Percentiles rank a stretch among this genome's conserved stretches.
Evolutionary conservation across 2,888 invertebrate species (phyloP).

Genomic region (Tetrapedia diversipes): DNA sequence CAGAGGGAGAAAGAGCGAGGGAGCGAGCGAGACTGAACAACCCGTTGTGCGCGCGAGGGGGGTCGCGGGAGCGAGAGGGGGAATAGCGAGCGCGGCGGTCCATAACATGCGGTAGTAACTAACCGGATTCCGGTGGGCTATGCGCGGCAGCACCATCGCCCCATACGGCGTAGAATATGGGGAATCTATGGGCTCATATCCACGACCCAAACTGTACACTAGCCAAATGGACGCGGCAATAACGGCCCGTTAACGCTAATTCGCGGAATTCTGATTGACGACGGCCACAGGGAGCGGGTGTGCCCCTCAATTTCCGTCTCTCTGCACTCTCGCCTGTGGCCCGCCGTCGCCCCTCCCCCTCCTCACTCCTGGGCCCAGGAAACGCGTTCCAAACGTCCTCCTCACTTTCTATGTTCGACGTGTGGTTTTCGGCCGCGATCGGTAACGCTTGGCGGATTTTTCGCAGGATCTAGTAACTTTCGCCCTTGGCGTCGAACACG

Average conservation of each 20-base stretch:
- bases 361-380: conserved; percentile 35
- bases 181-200: conserved; percentile 83
- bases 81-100: conserved; percentile 71
- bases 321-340: conserved; percentile 55
- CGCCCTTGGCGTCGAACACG: neutral
- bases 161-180: conserved; percentile 80
- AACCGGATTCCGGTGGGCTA: conserved; percentile 81
- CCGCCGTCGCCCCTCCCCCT: conserved; percentile 27
- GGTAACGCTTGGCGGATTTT: conserved; percentile 35
- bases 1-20: conserved; percentile 23
- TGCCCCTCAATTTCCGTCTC: conserved; percentile 69
- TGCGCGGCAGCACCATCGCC: conserved; percentile 76
- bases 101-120: conserved; percentile 81
- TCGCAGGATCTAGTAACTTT: neutral
- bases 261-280: conserved; percentile 83
- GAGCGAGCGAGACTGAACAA: too few species aligned
- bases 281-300: conserved; percentile 75
- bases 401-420: conserved; percentile 49
- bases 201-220: conserved; percentile 81
- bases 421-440: conserved; percentile 16
- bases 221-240: conserved; percentile 83
- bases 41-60: conserved; percentile 16
- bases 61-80: conserved; percentile 31
- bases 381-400: conserved; percentile 45
- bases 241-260: conserved; percentile 83